A percentile compares a stretch with the other conserved stretches of the same genome.
These are phyloP conservation scores for Philaethria dido DNA, from an alignment of 2,888 invertebrate species.

Conservation along the genomic window DNA sequence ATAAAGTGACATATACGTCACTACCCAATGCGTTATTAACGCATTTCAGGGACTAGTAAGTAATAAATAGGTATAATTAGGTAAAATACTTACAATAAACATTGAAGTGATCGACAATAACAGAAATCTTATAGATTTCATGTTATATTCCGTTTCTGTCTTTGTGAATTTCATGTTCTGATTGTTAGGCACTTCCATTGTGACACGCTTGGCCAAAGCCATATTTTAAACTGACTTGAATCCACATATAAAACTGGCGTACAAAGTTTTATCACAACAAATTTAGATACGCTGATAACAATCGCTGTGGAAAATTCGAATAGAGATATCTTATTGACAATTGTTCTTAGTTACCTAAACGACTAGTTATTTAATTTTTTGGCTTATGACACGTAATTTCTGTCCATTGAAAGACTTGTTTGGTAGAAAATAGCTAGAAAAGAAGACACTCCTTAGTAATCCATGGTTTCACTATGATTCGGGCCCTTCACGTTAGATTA, in stretches of 20 bases:
- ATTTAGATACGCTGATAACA: constrained; percentile 37
- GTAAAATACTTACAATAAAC: constrained; percentile 70
- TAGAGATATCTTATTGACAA: constrained; percentile 11
- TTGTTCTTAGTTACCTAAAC: background rate
- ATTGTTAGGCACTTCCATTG: constrained; percentile 47
- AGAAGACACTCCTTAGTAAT: too few species aligned
- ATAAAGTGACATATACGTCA: too few species aligned
- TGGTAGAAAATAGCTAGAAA: too few species aligned
- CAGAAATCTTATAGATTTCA: constrained; percentile 77
- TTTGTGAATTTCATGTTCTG: constrained; percentile 67
- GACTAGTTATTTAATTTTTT: background rate
- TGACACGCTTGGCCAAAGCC: constrained; percentile 47
- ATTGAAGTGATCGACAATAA: constrained; percentile 73
- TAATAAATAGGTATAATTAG: background rate
- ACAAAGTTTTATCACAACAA: constrained; percentile 23
- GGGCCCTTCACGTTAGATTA: too few species aligned
- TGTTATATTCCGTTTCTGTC: constrained; percentile 72
- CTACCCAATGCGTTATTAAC: too few species aligned
- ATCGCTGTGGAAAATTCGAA: constrained; percentile 19
- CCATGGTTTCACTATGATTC: too few species aligned
- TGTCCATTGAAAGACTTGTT: background rate
- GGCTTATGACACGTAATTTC: too few species aligned
- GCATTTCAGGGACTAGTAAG: too few species aligned
- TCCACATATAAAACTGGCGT: constrained; percentile 4
- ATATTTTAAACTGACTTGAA: constrained; percentile 26